Conservation (phyloP, 2,797 vertebrate genomes). For the Ispidina lecontei region DNA sequence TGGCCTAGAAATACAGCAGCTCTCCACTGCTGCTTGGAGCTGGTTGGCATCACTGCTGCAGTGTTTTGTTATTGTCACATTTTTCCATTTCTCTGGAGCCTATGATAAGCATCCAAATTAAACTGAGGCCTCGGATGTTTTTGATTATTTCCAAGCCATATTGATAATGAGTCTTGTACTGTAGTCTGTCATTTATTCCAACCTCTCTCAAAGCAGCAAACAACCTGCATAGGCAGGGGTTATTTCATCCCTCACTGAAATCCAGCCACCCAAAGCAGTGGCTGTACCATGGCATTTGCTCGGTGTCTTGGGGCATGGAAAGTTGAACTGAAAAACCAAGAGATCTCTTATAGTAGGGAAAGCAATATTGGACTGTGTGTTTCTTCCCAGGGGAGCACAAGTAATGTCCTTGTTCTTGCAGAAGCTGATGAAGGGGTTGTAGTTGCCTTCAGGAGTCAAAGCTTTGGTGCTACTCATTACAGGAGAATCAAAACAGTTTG, state of each 20-base stretch:
- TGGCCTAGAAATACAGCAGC: background rate
- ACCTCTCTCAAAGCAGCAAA: background rate
- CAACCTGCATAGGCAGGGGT: background rate
- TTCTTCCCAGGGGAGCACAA: background rate
- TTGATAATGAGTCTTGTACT: background rate
- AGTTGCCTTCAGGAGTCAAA: background rate
- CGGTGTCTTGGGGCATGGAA: background rate
- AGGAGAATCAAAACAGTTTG: background rate
- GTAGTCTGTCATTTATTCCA: background rate
- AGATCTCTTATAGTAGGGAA: background rate
- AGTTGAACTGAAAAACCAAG: background rate
- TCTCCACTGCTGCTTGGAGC: background rate
- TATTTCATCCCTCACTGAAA: background rate
- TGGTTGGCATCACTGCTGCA: background rate
- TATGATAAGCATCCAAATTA: slow-evolving; percentile 26
- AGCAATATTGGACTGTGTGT: background rate
- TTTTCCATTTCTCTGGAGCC: background rate
- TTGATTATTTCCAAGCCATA: slow-evolving; percentile 14
- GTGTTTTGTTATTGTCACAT: background rate
- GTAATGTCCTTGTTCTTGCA: background rate
- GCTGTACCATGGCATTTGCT: background rate
- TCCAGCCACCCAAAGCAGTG: background rate
- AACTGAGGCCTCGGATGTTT: background rate
- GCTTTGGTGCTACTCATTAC: background rate
- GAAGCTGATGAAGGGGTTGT: background rate